These are phyloP conservation scores for Dicerorhinus sumatrensis DNA, from an alignment of 2,113 vertebrate species.

Conservation along the genomic window DNA sequence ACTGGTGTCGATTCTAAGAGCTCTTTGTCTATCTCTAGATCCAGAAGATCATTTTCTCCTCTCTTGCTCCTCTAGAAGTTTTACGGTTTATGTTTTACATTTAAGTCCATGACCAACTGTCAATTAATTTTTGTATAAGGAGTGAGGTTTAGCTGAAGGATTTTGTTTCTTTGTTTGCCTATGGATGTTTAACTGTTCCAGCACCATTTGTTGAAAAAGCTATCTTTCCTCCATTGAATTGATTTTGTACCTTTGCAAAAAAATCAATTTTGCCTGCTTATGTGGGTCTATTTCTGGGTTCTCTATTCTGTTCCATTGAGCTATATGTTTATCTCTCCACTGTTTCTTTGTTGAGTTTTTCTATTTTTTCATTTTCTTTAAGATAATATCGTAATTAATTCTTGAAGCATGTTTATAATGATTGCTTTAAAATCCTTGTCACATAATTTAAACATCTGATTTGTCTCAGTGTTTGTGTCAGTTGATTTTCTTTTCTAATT, in stretches of 20 bases:
- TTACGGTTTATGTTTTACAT: background rate
- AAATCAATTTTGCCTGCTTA: background rate
- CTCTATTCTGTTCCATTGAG: background rate
- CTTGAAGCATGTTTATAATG: background rate
- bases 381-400: background rate
- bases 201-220: background rate
- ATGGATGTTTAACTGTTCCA: background rate
- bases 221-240: background rate
- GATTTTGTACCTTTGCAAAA: background rate
- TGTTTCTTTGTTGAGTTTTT: background rate
- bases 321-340: background rate
- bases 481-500: constrained; percentile 5
- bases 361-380: background rate
- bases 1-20: background rate
- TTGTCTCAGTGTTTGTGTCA: background rate
- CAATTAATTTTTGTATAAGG: background rate
- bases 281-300: background rate
- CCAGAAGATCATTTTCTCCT: background rate
- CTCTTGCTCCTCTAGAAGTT: background rate
- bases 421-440: background rate
- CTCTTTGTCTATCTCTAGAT: background rate
- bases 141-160: background rate
- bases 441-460: background rate
- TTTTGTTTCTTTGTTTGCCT: background rate
- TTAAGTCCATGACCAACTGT: background rate